Evolutionary conservation across 2,113 vertebrate genomes (phyloP).

Genomic region (Hassar affinis): DNA sequence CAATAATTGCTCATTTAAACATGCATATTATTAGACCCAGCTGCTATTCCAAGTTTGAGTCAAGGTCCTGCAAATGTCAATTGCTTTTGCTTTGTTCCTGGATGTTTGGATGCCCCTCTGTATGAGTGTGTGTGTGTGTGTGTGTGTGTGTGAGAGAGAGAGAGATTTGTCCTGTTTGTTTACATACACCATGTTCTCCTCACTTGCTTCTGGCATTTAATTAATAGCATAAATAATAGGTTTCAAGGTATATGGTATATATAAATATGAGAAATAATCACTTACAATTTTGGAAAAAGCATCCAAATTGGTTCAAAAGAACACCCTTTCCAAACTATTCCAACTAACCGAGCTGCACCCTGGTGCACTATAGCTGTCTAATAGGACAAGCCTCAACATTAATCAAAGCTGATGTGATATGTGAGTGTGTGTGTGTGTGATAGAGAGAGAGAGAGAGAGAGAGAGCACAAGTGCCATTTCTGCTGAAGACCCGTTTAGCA

Average conservation of each 20-base stretch:
- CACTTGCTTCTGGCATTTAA: background rate
- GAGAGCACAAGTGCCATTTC: constrained; percentile 57
- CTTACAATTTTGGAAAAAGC: background rate
- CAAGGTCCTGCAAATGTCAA: constrained; percentile 60
- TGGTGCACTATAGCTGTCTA: constrained; percentile 57
- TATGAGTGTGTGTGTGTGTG: constrained; percentile 40
- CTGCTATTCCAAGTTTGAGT: constrained; percentile 58
- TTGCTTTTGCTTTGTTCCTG: constrained; percentile 40
- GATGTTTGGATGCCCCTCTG: constrained; percentile 41
- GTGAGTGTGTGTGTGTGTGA: constrained; percentile 13
- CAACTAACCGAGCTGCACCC: constrained; percentile 45
- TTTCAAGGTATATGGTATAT: background rate
- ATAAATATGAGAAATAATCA: background rate
- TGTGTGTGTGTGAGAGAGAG: background rate
- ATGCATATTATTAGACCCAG: constrained; percentile 56
- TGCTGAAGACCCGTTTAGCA: constrained; percentile 67
- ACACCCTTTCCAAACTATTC: background rate
- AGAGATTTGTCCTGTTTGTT: background rate
- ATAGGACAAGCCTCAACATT: constrained; percentile 55
- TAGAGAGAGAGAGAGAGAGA: constrained; percentile 36
- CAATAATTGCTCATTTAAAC: constrained; percentile 60
- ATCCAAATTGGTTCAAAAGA: background rate
- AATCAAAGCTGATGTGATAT: constrained; percentile 68
- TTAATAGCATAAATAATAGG: background rate
- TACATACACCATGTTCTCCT: background rate